A percentile compares a stretch with the other conserved stretches of the same genome.
phyloP scores from a whole-genome alignment of 1,140 invertebrate genomes.

The Caenorhabditis briggsae region DNA sequence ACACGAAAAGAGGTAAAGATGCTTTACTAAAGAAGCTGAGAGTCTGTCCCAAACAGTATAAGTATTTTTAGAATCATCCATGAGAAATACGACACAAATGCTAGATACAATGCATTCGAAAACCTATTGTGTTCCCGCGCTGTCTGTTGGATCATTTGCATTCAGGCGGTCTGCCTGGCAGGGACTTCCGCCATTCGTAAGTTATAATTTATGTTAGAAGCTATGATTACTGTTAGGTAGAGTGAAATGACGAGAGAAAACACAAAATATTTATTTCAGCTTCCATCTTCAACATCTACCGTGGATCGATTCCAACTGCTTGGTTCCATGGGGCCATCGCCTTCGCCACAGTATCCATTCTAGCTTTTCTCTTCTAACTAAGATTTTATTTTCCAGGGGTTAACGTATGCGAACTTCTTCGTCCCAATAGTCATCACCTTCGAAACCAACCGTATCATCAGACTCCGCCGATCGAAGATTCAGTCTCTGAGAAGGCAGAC shows the following conservation, averaged over 20 bases:
- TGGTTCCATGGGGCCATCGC: neutral
- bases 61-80: neutral
- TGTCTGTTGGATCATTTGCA: neutral
- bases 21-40: neutral
- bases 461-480: neutral
- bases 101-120: neutral
- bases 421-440: neutral
- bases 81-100: neutral
- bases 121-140: neutral
- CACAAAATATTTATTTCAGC: neutral
- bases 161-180: neutral
- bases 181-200: neutral
- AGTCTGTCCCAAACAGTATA: neutral
- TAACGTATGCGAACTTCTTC: constrained; percentile 4
- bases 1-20: neutral
- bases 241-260: too few species aligned
- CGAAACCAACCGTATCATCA: neutral
- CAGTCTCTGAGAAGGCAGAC: neutral
- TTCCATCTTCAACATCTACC: neutral
- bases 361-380: neutral
- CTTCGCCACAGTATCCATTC: neutral
- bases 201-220: neutral
- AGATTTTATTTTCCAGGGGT: neutral
- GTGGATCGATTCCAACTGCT: neutral
- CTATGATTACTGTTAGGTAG: too few species aligned